These are phyloP conservation scores for Drosophila neonasuta DNA, from an alignment of 2,888 invertebrate genomes.

Conservation along the genomic window DNA sequence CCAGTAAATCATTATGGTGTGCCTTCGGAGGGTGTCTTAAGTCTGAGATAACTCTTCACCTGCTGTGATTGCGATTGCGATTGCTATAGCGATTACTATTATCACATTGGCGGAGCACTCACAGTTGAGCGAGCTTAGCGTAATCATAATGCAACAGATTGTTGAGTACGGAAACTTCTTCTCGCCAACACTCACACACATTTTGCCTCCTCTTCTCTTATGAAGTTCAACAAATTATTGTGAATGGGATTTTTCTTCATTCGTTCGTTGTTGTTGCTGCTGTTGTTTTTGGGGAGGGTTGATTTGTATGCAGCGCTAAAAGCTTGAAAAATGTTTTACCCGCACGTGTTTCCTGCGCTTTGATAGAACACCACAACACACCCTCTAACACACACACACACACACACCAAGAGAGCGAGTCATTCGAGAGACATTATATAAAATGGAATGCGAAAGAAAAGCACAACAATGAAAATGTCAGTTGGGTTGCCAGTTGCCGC, in stretches of 20 bases:
- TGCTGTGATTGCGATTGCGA: slow-evolving; percentile 29
- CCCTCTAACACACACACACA: slow-evolving; percentile 2
- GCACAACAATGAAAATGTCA: slow-evolving; percentile 76
- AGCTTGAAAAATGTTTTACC: slow-evolving; percentile 77
- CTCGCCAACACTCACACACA: not conserved
- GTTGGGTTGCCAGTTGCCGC: slow-evolving; percentile 39
- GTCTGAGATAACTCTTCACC: slow-evolving; percentile 14
- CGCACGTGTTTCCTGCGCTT: slow-evolving; percentile 78
- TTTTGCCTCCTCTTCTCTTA: slow-evolving; percentile 37
- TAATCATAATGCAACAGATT: slow-evolving; percentile 73
- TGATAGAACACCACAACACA: slow-evolving; percentile 59
- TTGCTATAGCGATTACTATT: slow-evolving; percentile 44
- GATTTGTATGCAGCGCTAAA: slow-evolving; percentile 78
- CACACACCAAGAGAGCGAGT: slow-evolving; percentile 1
- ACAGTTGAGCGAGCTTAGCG: slow-evolving; percentile 43
- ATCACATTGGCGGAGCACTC: slow-evolving; percentile 29
- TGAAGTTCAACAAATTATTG: slow-evolving; percentile 77
- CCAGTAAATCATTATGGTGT: not conserved
- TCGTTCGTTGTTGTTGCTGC: not conserved
- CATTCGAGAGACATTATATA: slow-evolving; percentile 65
- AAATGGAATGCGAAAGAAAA: slow-evolving; percentile 64
- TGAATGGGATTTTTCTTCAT: slow-evolving; percentile 57
- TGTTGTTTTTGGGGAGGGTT: slow-evolving; percentile 56
- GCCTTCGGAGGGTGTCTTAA: slow-evolving; percentile 4
- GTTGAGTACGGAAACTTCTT: slow-evolving; percentile 41